phyloP scores from a whole-genome alignment of 2,113 vertebrate genomes.

The Australoheros scitulus region DNA sequence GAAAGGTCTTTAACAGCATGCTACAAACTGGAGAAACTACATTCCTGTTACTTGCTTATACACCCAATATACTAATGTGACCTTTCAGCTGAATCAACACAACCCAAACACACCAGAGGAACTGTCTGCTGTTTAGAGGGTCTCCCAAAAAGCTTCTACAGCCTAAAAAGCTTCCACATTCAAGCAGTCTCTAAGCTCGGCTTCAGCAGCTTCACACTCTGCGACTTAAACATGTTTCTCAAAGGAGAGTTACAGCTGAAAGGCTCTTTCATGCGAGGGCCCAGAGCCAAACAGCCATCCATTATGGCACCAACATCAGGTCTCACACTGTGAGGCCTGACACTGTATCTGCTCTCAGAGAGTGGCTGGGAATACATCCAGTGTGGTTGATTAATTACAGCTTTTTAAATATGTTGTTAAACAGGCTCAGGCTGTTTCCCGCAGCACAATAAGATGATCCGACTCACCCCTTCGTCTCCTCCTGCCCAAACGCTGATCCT shows the following conservation, averaged over 20 bases:
- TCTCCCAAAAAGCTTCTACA: slow-evolving; percentile 47
- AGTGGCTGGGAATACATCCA: background rate
- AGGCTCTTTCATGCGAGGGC: slow-evolving; percentile 64
- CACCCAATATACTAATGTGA: background rate
- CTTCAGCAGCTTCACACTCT: slow-evolving; percentile 17
- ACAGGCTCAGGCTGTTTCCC: too few relatives aligned
- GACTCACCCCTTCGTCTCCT: slow-evolving; percentile 64
- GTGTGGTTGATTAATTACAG: background rate
- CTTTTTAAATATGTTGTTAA: background rate
- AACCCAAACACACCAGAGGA: background rate
- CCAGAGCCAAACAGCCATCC: slow-evolving; percentile 47
- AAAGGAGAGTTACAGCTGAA: slow-evolving; percentile 54
- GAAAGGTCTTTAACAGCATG: background rate
- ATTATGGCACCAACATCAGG: slow-evolving; percentile 40
- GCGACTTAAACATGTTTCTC: slow-evolving; percentile 26
- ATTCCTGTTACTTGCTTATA: background rate
- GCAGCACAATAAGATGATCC: background rate
- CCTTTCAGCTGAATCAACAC: slow-evolving; percentile 7
- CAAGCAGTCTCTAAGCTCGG: slow-evolving; percentile 16
- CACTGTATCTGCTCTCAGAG: background rate
- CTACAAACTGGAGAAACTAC: background rate
- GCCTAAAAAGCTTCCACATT: slow-evolving; percentile 24
- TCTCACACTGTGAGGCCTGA: background rate
- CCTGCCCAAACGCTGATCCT: slow-evolving; percentile 5
- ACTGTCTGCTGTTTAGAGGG: background rate